phyloP scores from a whole-genome alignment of 2,113 vertebrate species.

The Lipotes vexillifer region DNA sequence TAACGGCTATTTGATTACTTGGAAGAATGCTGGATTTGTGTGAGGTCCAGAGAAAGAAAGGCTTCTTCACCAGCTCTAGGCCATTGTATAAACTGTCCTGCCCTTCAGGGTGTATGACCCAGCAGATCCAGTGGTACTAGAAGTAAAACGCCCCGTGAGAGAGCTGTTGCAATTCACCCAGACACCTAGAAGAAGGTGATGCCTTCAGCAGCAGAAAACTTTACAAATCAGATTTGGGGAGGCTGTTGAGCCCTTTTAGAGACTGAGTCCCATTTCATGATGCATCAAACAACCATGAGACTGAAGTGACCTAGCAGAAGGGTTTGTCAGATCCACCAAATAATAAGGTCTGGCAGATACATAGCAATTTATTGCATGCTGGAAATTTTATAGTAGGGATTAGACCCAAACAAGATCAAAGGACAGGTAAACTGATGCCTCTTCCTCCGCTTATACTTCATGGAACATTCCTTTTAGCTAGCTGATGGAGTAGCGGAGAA shows the following conservation, averaged over 20 bases:
- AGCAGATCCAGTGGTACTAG: neutral
- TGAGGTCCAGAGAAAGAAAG: neutral
- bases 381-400: neutral
- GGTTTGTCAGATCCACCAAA: neutral
- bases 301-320: neutral
- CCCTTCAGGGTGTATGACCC: neutral
- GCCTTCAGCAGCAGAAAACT: neutral
- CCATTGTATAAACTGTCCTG: neutral
- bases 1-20: neutral
- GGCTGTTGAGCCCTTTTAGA: neutral
- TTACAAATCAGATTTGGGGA: neutral
- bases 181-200: neutral
- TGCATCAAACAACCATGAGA: neutral
- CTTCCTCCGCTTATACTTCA: neutral
- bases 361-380: neutral
- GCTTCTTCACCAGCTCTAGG: neutral
- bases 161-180: neutral
- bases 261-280: neutral
- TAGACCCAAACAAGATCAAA: neutral
- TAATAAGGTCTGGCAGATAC: neutral
- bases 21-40: neutral
- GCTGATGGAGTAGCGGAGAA: too few relatives aligned
- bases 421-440: neutral
- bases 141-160: neutral
- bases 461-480: neutral